Evolutionary conservation across 1,140 invertebrate genomes (phyloP), one percentile per base, ranked within the genome.

Genomic region (Leptestheria dahalacensis): DNA sequence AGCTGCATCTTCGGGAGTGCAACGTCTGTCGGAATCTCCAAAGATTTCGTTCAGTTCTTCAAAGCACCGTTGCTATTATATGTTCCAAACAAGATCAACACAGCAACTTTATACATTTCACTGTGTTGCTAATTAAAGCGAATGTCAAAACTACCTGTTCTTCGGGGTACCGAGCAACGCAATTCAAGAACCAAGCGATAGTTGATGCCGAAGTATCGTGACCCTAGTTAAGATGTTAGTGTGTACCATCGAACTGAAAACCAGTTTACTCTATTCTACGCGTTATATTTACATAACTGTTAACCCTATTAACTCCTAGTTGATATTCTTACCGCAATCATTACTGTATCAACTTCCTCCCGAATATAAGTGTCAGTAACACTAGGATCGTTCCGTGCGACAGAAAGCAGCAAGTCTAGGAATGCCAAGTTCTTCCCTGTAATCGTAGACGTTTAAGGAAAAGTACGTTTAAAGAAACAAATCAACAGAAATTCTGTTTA

Each of bases 131-230:
- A n/a, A n/a, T n/a, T n/a, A n/a, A n/a, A n/a, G n/a, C n/a, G n/a
- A n/a, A n/a, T n/a, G n/a, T n/a, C n/a, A n/a, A n/a, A n/a, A n/a
- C n/a, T n/a, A 60, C 48, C 48, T 60, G 84, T 11, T 77, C 68
- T 3, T 89, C 79, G 49, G 85, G 85, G 67, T 91, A 81, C 57
- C 81, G 78, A 2, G 86, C 88, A 69, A 94, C 81, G 26, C 89
- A 73, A 29, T 83, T 88, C 0, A 92, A 71, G 61, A 87, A 86
- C 77, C 91, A 94, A 66, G 84, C 87, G 24, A 86, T 83, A n/a
- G 80, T 87, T 48, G 87, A 82, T 1, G 88, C 86, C 0, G 91
- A 94, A 1, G 91, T 95, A 67, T 95, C 91, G 69, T 95, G 91
- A 20, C 91, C 89, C 79, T 41, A n/a, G n/a, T n/a, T n/a, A n/a